Percentiles rank a stretch among this genome's conserved stretches.
phyloP scores from a whole-genome alignment of 2,797 vertebrate genomes.

The Arrhamphus sclerolepis region DNA sequence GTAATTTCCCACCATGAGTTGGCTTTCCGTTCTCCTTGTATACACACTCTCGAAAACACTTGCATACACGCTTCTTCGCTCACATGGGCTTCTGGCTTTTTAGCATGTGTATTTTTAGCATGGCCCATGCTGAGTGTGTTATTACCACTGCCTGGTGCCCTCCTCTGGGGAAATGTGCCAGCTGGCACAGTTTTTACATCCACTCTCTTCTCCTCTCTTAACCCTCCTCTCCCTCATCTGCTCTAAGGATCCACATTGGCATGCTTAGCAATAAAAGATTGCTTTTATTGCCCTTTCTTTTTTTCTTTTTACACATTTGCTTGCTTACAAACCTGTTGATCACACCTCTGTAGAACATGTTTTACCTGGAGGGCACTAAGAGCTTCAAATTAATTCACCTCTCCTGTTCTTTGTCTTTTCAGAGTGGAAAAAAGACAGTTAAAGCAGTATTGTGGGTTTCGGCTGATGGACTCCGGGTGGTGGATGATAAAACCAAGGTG shows the following conservation, averaged over 20 bases:
- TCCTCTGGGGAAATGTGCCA: constrained; percentile 58
- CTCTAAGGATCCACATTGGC: constrained; percentile 18
- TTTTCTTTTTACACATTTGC: constrained; percentile 4
- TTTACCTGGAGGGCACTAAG: too few relatives aligned
- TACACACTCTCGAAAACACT: not conserved
- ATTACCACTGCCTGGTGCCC: constrained; percentile 54
- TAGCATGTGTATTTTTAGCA: constrained; percentile 53
- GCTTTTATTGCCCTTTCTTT: too few relatives aligned
- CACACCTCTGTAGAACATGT: too few relatives aligned
- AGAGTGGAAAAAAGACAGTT: constrained; percentile 92
- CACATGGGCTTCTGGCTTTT: constrained; percentile 19
- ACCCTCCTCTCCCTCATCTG: constrained; percentile 25
- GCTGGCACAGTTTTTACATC: constrained; percentile 42
- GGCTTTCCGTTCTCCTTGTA: constrained; percentile 21
- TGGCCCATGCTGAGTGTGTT: constrained; percentile 54
- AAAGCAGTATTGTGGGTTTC: constrained; percentile 93
- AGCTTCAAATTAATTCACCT: not conserved
- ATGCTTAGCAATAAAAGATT: not conserved
- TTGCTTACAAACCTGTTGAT: constrained; percentile 10
- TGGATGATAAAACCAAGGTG: constrained; percentile 95
- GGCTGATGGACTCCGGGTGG: constrained; percentile 90
- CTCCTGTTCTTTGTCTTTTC: constrained; percentile 21
- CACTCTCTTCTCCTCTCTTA: constrained; percentile 4
- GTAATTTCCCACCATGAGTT: constrained; percentile 38
- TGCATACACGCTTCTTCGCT: not conserved